Base-by-base conservation (phyloP, 2,888 invertebrate species). In the Macaria liturata region DNA sequence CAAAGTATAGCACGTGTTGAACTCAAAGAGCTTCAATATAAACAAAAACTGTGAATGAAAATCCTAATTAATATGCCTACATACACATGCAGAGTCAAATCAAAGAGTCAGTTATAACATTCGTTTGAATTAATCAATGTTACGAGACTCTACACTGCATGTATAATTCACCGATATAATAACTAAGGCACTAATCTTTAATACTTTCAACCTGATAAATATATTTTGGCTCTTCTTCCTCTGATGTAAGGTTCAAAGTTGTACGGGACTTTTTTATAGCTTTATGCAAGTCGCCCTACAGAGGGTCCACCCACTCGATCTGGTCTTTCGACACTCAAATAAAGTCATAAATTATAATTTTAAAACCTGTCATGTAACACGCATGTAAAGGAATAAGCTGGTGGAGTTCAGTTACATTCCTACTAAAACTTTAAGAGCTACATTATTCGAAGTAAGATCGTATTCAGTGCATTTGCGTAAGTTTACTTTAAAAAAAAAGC, bases 271-370 rank as follows among this genome's bases (percentile, higher is more conserved):
- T 49, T 56, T 63, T 58, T 58, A 51, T 45, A 20, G 54, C 47
- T 50, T 43, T 47, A 50, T 54, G 59, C 54, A 59, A 48, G 39
- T 64, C 69, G 65, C 80, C 75, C 81, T 65, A 46, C 37, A 40
- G 46, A 69, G 83, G 78, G 5, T 69, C 80, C 85, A 77, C 90
- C 91, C 80, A 91, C 91, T 75, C 83, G 65, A 81, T 83, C 75
- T 68, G 66, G 80, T 81, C 83, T 91, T 90, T 88, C 91, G 83
- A 88, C 90, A 89, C 84, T 80, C 80, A 80, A 84, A 84, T 83
- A 83, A 55, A 86, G 80, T 78, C 77, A 84, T 91, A 89, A 88
- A 90, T 89, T 88, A 88, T 86, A 85, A 88, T 86, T 88, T 86
- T 81, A 83, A 87, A 88, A 84, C 78, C 77, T 75, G 78, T 79